Evolutionary conservation across 2,888 invertebrate genomes (phyloP).

Genomic region (Pilophorus perplexus): DNA sequence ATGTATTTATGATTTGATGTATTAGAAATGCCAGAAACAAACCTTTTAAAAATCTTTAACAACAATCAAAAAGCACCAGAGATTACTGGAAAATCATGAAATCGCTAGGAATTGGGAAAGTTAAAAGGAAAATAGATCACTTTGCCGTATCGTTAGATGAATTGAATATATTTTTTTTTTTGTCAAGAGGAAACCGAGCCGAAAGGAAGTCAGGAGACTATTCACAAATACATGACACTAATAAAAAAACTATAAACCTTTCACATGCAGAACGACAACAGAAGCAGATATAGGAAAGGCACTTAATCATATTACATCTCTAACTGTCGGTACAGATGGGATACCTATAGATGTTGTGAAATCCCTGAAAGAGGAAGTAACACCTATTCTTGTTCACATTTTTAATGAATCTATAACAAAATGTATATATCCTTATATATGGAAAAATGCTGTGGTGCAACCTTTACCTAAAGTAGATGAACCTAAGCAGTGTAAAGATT

Average conservation of each 20-base stretch:
- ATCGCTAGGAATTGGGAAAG: too few relatives aligned
- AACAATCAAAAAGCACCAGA: too few relatives aligned
- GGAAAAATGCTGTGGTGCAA: too few relatives aligned
- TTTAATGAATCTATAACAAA: too few relatives aligned
- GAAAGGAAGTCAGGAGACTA: background rate
- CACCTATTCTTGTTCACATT: too few relatives aligned
- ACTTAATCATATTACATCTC: background rate
- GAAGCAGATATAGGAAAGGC: background rate
- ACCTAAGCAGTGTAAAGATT: too few relatives aligned
- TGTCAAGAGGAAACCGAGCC: slow-evolving; percentile 4
- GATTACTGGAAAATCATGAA: too few relatives aligned
- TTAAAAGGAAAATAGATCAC: background rate
- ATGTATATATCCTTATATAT: too few relatives aligned
- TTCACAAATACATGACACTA: background rate
- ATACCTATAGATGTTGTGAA: background rate
- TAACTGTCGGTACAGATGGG: background rate
- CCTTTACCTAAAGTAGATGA: too few relatives aligned
- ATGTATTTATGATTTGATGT: too few relatives aligned
- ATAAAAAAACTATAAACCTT: background rate
- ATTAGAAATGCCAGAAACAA: background rate
- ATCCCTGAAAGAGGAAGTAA: too few relatives aligned
- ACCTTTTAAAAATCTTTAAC: too few relatives aligned
- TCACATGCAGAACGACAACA: background rate
- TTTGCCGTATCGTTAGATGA: background rate
- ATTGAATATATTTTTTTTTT: background rate